Evolutionary conservation across 1,140 invertebrate species (phyloP).

Genomic region (Hirudo medicinalis): DNA sequence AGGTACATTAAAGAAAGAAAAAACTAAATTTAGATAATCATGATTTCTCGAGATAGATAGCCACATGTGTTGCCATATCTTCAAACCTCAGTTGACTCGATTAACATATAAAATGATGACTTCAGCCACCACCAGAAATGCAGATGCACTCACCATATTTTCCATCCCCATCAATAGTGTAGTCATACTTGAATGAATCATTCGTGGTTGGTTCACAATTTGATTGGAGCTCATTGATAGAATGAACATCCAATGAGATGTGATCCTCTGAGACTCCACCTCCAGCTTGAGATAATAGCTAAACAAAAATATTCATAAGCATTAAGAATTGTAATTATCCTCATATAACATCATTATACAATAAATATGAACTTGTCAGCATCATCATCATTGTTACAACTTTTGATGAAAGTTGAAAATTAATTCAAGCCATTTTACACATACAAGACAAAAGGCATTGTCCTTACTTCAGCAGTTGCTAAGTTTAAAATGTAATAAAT

Average conservation of each 20-base stretch:
- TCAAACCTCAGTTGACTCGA: no score
- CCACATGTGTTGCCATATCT: no score
- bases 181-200: constrained; percentile 83
- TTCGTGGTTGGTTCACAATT: constrained; percentile 63
- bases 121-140: no score
- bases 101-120: no score
- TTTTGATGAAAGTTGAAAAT: neutral
- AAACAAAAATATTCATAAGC: constrained; percentile 12
- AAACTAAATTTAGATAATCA: no score
- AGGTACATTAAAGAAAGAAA: no score
- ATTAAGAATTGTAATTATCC: neutral
- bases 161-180: constrained; percentile 42
- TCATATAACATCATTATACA: no score
- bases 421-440: neutral
- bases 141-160: constrained; percentile 31
- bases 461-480: neutral
- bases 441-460: neutral
- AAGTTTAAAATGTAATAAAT: neutral
- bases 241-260: constrained; percentile 79
- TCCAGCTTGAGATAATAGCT: constrained; percentile 70
- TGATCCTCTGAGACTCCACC: constrained; percentile 60
- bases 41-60: no score
- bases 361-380: neutral
- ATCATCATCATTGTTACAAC: no score
- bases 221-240: constrained; percentile 71